Conservation (phyloP, 2,113 vertebrate genomes). For the Vulpes lagopus region DNA sequence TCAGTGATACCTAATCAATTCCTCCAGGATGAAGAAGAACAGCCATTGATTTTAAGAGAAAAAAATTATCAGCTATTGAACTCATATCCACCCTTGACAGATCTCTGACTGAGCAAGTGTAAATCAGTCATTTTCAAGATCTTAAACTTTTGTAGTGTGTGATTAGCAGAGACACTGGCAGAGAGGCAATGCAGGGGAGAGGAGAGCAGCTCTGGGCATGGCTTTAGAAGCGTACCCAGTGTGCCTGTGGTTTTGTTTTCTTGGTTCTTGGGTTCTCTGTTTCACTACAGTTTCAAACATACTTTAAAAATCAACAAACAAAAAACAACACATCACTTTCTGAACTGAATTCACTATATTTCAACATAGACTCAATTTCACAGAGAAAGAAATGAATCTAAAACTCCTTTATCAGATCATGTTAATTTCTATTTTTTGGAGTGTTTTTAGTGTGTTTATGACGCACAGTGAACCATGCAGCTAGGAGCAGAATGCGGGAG, state of each 20-base stretch:
- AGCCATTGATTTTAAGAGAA: conserved; percentile 30
- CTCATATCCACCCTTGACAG: neutral
- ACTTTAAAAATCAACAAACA: neutral
- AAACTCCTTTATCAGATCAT: neutral
- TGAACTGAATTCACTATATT: neutral
- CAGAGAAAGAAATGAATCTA: neutral
- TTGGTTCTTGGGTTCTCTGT: neutral
- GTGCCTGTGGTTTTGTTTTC: no score
- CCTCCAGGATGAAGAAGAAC: neutral
- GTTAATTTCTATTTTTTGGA: neutral
- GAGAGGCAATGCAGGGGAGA: neutral
- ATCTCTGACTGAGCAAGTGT: neutral
- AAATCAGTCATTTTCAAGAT: neutral
- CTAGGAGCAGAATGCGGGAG: neutral
- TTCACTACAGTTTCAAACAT: neutral
- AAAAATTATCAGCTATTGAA: neutral
- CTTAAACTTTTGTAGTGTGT: neutral
- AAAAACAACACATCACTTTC: neutral
- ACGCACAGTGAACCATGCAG: neutral
- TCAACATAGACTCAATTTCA: neutral
- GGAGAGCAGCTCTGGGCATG: fast-evolving
- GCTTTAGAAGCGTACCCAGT: fast-evolving
- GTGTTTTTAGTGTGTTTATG: neutral
- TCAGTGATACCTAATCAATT: conserved; percentile 55
- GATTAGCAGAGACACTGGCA: neutral